Conservation (phyloP, 1,140 invertebrate genomes). For the Aphaenogaster floridana region DNA sequence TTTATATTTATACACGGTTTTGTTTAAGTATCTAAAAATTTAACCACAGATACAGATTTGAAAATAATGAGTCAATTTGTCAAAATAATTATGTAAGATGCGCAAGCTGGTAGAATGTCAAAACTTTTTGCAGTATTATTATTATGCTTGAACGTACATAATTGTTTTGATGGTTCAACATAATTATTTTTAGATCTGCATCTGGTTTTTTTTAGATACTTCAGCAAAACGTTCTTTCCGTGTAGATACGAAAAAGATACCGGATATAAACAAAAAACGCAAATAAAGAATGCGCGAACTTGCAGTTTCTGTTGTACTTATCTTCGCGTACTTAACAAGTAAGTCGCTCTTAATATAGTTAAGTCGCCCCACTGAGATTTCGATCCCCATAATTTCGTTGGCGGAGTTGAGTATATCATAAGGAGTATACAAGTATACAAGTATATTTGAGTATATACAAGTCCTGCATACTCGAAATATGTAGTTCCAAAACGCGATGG, state of each 20-base stretch:
- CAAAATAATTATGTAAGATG: no score
- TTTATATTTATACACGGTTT: background rate
- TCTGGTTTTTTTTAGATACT: no score
- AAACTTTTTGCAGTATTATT: no score
- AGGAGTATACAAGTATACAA: background rate
- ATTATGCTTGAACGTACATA: no score
- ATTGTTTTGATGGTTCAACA: no score
- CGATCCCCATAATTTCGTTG: slow-evolving; percentile 28
- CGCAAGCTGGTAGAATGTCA: no score
- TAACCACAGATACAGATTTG: no score
- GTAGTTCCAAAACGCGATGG: slow-evolving; percentile 17
- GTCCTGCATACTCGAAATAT: background rate
- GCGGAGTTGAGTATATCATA: background rate
- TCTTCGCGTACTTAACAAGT: background rate
- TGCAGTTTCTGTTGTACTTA: background rate
- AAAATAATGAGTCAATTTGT: no score
- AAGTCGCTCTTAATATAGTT: slow-evolving; percentile 22
- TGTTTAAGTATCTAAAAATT: no score
- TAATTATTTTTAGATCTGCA: no score
- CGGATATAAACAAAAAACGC: background rate
- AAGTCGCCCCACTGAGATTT: slow-evolving; percentile 23
- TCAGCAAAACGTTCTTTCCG: no score
- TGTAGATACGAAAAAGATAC: no score
- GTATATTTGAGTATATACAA: background rate
- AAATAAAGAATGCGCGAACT: background rate